Conservation (phyloP, 2,113 vertebrate species). For the Anseranas semipalmata region DNA sequence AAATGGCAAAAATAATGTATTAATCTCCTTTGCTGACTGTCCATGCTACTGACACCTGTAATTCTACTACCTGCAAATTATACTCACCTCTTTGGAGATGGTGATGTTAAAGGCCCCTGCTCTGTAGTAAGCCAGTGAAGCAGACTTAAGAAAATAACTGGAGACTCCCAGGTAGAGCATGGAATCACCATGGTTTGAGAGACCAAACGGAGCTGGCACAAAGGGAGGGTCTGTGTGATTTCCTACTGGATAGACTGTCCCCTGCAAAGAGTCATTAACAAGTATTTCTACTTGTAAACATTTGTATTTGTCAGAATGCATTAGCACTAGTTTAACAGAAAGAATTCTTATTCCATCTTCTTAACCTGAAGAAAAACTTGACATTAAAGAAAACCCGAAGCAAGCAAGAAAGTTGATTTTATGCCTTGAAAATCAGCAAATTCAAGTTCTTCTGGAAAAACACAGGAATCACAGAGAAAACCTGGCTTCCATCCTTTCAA, state of each 20-base stretch:
- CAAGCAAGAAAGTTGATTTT: background rate
- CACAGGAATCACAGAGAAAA: background rate
- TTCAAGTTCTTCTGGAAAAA: background rate
- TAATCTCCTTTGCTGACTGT: background rate
- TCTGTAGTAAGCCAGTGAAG: conserved; percentile 67
- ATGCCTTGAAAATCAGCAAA: background rate
- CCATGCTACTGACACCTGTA: background rate
- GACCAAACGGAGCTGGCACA: conserved; percentile 28
- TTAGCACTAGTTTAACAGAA: background rate
- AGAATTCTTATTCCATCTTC: background rate
- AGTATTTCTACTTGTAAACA: background rate
- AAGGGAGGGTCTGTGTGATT: conserved; percentile 57
- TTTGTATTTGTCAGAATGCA: background rate
- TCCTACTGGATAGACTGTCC: conserved; percentile 55
- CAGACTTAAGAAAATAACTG: conserved; percentile 67
- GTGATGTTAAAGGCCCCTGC: conserved; percentile 56
- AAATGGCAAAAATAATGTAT: background rate
- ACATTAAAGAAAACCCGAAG: background rate
- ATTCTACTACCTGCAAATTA: background rate
- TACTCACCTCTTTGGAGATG: conserved; percentile 57
- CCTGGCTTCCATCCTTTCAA: background rate
- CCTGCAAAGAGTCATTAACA: conserved; percentile 49
- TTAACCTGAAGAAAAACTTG: background rate
- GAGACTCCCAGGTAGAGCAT: conserved; percentile 71
- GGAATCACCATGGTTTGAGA: conserved; percentile 42